These are phyloP conservation scores for Paracanthobrama guichenoti DNA, from an alignment of 2,113 vertebrate genomes.

Conservation along the genomic window DNA sequence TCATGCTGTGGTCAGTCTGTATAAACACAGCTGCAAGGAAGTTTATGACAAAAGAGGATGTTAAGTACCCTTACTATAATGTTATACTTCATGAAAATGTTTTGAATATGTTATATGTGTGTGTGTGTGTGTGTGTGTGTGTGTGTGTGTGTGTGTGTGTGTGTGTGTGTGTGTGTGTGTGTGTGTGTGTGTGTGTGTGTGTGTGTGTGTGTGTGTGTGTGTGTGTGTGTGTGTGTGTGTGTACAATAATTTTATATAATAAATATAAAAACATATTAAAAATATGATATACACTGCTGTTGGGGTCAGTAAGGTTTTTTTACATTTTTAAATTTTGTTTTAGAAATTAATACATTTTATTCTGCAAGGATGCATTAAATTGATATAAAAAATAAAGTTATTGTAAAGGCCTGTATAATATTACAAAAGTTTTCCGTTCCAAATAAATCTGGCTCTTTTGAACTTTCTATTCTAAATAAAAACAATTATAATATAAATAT, in stretches of 20 bases:
- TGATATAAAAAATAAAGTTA: no score
- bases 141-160: no score
- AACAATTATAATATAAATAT: not conserved
- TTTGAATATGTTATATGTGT: not conserved
- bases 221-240: no score
- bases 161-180: no score
- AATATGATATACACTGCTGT: not conserved
- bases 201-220: no score
- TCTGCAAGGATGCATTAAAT: not conserved
- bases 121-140: no score
- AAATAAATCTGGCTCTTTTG: not conserved
- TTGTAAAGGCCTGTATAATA: no score
- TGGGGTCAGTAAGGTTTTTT: not conserved
- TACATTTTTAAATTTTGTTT: no score
- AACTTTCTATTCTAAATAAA: not conserved
- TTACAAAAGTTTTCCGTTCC: not conserved
- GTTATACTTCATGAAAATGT: constrained; percentile 23
- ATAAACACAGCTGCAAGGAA: constrained; percentile 14
- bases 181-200: no score
- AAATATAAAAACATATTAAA: not conserved
- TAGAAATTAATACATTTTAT: not conserved
- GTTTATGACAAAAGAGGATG: not conserved
- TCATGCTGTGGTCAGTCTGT: constrained; percentile 29
- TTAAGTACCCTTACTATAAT: not conserved
- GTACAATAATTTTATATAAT: not conserved